Conservation (phyloP, 2,888 invertebrate species). For the Phyllotreta striolata region DNA sequence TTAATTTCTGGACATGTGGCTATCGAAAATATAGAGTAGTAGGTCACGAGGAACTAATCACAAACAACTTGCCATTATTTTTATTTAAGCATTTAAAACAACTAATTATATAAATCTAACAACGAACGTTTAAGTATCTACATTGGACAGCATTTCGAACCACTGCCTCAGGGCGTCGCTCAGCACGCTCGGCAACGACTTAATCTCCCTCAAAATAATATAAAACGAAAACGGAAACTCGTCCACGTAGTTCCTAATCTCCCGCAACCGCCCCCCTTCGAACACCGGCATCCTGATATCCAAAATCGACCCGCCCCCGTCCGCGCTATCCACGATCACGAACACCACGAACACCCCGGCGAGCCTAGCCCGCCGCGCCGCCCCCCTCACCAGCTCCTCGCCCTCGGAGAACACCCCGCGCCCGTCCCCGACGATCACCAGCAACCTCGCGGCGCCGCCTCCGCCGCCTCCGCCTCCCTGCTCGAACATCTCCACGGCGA, state of each 20-base stretch:
- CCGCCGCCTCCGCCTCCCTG: slow-evolving; percentile 60
- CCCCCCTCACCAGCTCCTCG: slow-evolving; percentile 75
- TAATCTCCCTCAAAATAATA: slow-evolving; percentile 89
- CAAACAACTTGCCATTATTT: too few species aligned
- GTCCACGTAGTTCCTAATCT: slow-evolving; percentile 88
- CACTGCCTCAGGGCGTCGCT: slow-evolving; percentile 97
- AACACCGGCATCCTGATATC: slow-evolving; percentile 86
- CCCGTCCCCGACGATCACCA: slow-evolving; percentile 95
- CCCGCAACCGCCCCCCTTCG: slow-evolving; percentile 65
- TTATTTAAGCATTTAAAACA: background rate
- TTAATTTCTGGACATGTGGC: background rate
- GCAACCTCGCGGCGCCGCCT: slow-evolving; percentile 80
- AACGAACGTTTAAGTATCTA: slow-evolving; percentile 50
- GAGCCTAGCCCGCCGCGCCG: slow-evolving; percentile 82
- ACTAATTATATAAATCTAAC: slow-evolving; percentile 3
- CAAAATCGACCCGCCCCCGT: slow-evolving; percentile 90
- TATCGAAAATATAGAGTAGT: background rate
- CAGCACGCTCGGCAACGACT: slow-evolving; percentile 85
- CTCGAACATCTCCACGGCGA: slow-evolving; percentile 74
- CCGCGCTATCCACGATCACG: slow-evolving; percentile 93
- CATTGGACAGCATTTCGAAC: slow-evolving; percentile 92
- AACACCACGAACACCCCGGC: slow-evolving; percentile 93
- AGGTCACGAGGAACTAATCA: background rate
- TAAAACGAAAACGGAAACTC: slow-evolving; percentile 98
- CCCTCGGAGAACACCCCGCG: slow-evolving; percentile 92